phyloP scores from a whole-genome alignment of 2,888 invertebrate species.

The Ypsolopha scabrella region DNA sequence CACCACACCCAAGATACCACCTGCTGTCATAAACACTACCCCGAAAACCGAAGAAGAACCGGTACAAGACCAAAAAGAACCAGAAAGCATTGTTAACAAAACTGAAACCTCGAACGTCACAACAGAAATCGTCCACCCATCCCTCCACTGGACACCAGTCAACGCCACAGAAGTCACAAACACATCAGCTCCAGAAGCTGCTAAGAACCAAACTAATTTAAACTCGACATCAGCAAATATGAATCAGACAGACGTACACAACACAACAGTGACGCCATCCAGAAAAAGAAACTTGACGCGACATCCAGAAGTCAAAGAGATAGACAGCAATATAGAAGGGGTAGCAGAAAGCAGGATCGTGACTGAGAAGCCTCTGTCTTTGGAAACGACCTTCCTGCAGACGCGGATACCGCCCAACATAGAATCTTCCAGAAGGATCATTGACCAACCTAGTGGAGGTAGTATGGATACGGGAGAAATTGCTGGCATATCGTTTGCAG shows the following conservation, averaged over 20 bases:
- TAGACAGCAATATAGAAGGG: constrained; percentile 29
- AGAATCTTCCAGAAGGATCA: constrained; percentile 50
- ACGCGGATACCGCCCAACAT: constrained; percentile 52
- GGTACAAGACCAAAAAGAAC: background rate
- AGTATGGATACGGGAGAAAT: constrained; percentile 73
- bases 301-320: constrained; percentile 28
- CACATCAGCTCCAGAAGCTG: background rate
- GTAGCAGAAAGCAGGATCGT: constrained; percentile 51
- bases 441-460: constrained; percentile 31
- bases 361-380: constrained; percentile 54
- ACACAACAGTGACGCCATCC: constrained; percentile 26
- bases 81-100: background rate
- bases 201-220: constrained; percentile 12
- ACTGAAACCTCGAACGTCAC: constrained; percentile 18
- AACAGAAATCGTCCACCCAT: constrained; percentile 23
- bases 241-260: constrained; percentile 16
- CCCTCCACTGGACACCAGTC: constrained; percentile 42
- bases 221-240: constrained; percentile 20
- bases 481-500: constrained; percentile 77
- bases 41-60: background rate
- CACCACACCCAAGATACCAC: constrained; percentile 18
- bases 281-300: constrained; percentile 40
- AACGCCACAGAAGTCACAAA: constrained; percentile 19
- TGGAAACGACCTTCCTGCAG: constrained; percentile 54
- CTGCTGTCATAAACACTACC: constrained; percentile 18